Conservation (phyloP, 2,797 vertebrate species). For the Falco berigora region DNA sequence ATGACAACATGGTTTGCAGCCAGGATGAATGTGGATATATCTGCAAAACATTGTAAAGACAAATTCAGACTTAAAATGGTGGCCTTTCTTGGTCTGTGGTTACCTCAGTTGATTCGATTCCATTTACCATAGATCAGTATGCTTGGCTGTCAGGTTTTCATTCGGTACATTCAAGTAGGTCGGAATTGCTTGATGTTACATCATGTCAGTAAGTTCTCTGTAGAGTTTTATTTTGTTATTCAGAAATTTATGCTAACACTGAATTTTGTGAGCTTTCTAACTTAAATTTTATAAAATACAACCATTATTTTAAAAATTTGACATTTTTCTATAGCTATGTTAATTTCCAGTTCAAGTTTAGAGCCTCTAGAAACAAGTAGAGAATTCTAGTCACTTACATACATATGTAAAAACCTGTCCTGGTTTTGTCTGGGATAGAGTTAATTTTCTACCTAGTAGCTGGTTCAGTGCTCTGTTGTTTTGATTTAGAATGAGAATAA, state of each 20-base stretch:
- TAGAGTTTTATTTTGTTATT: background rate
- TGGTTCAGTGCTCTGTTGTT: too few species aligned
- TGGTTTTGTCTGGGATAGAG: too few species aligned
- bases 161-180: background rate
- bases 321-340: background rate
- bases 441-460: too few species aligned
- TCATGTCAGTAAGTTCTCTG: background rate
- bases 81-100: background rate
- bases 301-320: background rate
- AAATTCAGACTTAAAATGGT: background rate
- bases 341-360: background rate
- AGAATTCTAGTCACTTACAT: background rate
- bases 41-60: background rate
- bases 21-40: background rate
- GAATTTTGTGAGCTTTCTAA: background rate
- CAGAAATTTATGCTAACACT: background rate
- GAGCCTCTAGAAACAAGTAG: background rate
- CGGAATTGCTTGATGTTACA: background rate
- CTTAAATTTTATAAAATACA: background rate
- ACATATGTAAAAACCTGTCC: too few species aligned
- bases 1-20: background rate
- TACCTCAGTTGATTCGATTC: background rate
- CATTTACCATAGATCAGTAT: background rate
- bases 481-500: too few species aligned
- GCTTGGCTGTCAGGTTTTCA: background rate